phyloP scores from a whole-genome alignment of 2,113 vertebrate species.

The Podocnemis expansa region DNA sequence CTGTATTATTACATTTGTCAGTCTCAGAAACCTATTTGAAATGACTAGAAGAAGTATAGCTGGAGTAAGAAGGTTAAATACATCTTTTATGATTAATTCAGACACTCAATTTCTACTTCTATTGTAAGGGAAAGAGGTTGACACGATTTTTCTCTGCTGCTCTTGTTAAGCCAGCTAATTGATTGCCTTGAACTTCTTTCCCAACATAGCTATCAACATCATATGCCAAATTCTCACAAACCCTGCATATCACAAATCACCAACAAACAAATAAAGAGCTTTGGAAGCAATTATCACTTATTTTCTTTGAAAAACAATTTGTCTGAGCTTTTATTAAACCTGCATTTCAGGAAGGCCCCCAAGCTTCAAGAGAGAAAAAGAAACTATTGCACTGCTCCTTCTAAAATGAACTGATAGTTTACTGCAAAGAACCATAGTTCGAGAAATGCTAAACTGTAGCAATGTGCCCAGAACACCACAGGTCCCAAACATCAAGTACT shows the following conservation, averaged over 20 bases:
- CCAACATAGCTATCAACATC: not conserved
- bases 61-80: not conserved
- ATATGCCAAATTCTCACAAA: fast-evolving
- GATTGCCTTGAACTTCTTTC: not conserved
- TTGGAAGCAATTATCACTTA: not conserved
- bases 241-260: not conserved
- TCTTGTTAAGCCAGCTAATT: not conserved
- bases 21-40: not conserved
- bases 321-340: not conserved
- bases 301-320: not conserved
- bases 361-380: not conserved
- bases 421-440: not conserved
- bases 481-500: not conserved
- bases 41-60: not conserved
- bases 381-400: too few relatives aligned
- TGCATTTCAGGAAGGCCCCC: not conserved
- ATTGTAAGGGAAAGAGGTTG: not conserved
- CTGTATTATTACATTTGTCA: not conserved
- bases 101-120: not conserved
- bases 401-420: not conserved
- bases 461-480: not conserved
- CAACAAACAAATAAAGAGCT: not conserved
- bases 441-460: not conserved
- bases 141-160: not conserved
- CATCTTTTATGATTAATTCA: slow-evolving; percentile 3